Evolutionary conservation across 2,888 invertebrate genomes (phyloP).

Genomic region (Agapostemon virescens): DNA sequence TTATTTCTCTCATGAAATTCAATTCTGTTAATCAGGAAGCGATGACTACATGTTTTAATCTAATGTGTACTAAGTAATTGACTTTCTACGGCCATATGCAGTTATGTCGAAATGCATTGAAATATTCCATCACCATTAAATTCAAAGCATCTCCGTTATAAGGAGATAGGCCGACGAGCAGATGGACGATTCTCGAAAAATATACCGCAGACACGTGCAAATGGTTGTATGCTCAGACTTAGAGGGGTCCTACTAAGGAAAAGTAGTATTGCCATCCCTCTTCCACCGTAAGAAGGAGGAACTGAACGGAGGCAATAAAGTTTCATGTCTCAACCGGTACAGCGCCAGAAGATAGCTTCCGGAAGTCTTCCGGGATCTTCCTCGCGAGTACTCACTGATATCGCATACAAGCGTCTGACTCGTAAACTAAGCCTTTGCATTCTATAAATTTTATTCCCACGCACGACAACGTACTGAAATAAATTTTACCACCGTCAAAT

Average conservation of each 20-base stretch:
- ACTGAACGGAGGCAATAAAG: slow-evolving; percentile 68
- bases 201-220: slow-evolving; percentile 64
- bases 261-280: slow-evolving; percentile 36
- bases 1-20: neutral
- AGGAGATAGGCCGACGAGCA: slow-evolving; percentile 49
- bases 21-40: neutral
- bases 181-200: slow-evolving; percentile 54
- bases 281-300: slow-evolving; percentile 18
- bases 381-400: slow-evolving; percentile 20
- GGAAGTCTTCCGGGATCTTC: slow-evolving; percentile 20
- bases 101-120: neutral
- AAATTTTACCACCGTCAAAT: neutral
- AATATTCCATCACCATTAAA: slow-evolving; percentile 40
- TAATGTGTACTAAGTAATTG: neutral
- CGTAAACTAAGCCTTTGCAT: neutral
- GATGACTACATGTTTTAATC: neutral
- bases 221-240: slow-evolving; percentile 58
- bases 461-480: neutral
- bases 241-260: slow-evolving; percentile 45
- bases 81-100: neutral
- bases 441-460: neutral
- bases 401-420: neutral
- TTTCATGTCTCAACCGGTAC: slow-evolving; percentile 62
- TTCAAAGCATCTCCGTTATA: slow-evolving; percentile 32
- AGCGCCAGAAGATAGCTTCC: slow-evolving; percentile 27